Base-by-base conservation (phyloP, 2,888 invertebrate species). In the Thera britannica region DNA sequence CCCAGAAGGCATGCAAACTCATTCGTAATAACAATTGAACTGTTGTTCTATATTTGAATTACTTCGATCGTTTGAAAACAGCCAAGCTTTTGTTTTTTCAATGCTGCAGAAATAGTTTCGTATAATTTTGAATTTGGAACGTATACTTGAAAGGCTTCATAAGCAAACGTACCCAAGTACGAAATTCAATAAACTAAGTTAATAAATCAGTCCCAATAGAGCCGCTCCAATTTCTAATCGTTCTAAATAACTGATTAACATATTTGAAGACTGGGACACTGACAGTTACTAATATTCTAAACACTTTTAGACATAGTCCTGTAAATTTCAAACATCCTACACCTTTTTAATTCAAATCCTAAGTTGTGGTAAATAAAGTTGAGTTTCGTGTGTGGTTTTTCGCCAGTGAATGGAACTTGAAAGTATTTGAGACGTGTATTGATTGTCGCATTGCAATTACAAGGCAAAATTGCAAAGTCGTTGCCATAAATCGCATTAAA, bases 401-500 rank as follows among this genome's bases (percentile, higher is more conserved):
- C 38, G 8, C 55, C 46, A 12, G 65, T 73, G 70, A 62, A 62
- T 62, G 61, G 49, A 12, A 11, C 49, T 61, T 57, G 61, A 55
- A 65, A 65, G 65, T 66, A 66, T 61, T 65, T 63, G 62, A 76
- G 83, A 82, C 80, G 73, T 57, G 72, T 81, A 83, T 82, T 81
- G 81, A 85, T 83, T 79, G 81, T 79, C 70, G 48, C 58, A 41
- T 65, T 71, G 77, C 79, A 83, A 83, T 83, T 83, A 81, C 79
- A 77, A 71, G 67, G 73, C 65, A 67, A 77, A 79, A 83, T 81
- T 63, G 79, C 75, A 68, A 75, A 77, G 74, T 75, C 72, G 70
- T 71, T 73, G 63, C 72, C 72, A 82, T 86, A 86, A 86, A 86
- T 86, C 67, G 73, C 73, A 74, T 79, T 75, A 83, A 85, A 82